These are phyloP conservation scores for Danio kyathit DNA, from an alignment of 2,797 vertebrate species.

Conservation along the genomic window DNA sequence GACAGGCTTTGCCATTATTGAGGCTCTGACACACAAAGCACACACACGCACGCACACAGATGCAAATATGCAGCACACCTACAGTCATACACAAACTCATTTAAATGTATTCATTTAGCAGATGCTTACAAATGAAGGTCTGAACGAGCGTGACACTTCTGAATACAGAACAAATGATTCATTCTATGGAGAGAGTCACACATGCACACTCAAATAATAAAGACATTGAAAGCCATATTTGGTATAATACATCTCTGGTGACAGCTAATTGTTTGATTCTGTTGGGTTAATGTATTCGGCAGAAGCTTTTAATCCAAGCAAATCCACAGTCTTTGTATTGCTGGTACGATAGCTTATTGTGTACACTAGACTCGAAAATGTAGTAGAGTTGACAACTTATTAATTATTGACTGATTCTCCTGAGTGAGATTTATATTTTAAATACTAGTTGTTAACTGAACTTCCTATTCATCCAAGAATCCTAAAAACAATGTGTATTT, in stretches of 20 bases:
- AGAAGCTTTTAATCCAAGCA: background rate
- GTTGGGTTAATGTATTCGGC: background rate
- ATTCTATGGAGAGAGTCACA: background rate
- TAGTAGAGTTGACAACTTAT: no score
- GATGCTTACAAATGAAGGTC: background rate
- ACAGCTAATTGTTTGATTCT: background rate
- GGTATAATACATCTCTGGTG: background rate
- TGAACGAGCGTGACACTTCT: background rate
- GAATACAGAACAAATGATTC: background rate
- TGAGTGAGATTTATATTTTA: no score
- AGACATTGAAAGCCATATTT: background rate
- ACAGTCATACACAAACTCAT: background rate
- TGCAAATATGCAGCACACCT: conserved; percentile 2
- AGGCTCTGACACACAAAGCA: conserved; percentile 1
- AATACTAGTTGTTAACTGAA: no score
- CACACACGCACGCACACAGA: background rate
- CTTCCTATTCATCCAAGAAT: no score
- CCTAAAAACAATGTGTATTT: no score
- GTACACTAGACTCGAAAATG: no score
- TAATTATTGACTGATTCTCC: no score
- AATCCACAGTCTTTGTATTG: background rate
- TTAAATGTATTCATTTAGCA: conserved; percentile 10
- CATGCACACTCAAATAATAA: background rate
- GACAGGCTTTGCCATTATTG: conserved; percentile 34
- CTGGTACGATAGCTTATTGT: no score